phyloP scores from a whole-genome alignment of 1,140 invertebrate species.

The Chymomyza costata region DNA sequence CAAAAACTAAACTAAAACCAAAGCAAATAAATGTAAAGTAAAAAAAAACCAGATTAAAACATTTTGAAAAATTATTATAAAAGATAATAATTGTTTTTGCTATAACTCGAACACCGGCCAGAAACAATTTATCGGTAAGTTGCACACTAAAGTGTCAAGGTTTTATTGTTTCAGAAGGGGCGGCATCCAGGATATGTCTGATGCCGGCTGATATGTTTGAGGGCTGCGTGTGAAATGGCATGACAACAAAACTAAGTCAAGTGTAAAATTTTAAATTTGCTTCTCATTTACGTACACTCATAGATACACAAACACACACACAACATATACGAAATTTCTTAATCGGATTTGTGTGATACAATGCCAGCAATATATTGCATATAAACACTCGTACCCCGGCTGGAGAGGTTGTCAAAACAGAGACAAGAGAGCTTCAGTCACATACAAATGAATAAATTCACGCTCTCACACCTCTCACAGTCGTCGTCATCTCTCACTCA shows the following conservation, averaged over 20 bases:
- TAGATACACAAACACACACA: conserved; percentile 23
- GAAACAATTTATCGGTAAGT: conserved; percentile 48
- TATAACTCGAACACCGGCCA: conserved; percentile 6
- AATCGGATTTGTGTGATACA: conserved; percentile 73
- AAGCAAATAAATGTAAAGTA: conserved; percentile 46
- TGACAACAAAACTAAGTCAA: conserved; percentile 72
- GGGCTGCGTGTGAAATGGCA: conserved; percentile 61
- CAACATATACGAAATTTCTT: conserved; percentile 73
- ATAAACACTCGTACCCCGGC: too few species aligned
- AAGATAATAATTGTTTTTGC: conserved; percentile 14
- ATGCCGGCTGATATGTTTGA: neutral
- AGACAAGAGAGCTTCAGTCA: conserved; percentile 17
- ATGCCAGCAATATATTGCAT: conserved; percentile 27
- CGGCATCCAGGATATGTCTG: neutral
- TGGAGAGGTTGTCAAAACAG: conserved; percentile 62
- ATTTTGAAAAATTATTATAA: conserved; percentile 55
- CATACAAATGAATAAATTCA: conserved; percentile 69
- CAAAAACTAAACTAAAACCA: conserved; percentile 46
- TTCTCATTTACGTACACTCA: conserved; percentile 61
- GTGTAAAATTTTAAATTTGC: conserved; percentile 76
- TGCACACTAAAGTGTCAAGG: conserved; percentile 24
- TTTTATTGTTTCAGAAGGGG: too few species aligned
- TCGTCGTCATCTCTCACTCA: too few species aligned
- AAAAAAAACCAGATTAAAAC: conserved; percentile 52
- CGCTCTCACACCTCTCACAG: conserved; percentile 53